Conservation (phyloP, 2,113 vertebrate genomes). For the Poicephalus meyeri region DNA sequence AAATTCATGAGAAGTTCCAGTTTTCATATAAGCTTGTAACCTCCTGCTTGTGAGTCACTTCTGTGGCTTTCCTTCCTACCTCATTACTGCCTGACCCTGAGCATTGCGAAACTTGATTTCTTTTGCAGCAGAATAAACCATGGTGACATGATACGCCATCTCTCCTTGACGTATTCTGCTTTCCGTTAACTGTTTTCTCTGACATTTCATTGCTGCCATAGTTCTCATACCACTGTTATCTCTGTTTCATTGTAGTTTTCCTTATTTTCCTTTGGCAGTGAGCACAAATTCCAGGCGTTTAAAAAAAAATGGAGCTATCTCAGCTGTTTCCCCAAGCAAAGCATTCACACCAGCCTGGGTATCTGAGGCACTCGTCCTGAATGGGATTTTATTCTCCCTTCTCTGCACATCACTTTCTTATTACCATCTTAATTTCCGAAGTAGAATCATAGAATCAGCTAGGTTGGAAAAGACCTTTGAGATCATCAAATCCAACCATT, state of each 20-base stretch:
- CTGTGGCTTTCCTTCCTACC: conserved; percentile 21
- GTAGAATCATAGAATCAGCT: background rate
- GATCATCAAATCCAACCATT: background rate
- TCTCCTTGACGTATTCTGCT: background rate
- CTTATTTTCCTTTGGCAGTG: background rate
- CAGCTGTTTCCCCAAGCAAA: background rate
- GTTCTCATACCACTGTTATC: background rate
- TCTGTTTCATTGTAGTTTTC: background rate
- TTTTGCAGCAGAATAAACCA: background rate
- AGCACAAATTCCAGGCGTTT: background rate
- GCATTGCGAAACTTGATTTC: background rate
- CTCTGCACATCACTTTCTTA: background rate
- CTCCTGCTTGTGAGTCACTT: conserved; percentile 20
- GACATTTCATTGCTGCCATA: background rate
- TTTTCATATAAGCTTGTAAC: background rate
- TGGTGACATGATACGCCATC: background rate
- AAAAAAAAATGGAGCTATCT: background rate
- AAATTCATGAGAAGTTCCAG: background rate
- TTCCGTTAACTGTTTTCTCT: background rate
- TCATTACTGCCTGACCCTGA: conserved; percentile 35
- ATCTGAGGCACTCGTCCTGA: background rate
- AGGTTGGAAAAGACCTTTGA: background rate
- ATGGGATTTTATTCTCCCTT: background rate
- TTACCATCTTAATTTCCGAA: background rate
- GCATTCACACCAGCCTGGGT: background rate